Evolutionary conservation across 2,797 vertebrate species (phyloP), one percentile per base, ranked within the genome.

Genomic region (Intellagama lesueurii): DNA sequence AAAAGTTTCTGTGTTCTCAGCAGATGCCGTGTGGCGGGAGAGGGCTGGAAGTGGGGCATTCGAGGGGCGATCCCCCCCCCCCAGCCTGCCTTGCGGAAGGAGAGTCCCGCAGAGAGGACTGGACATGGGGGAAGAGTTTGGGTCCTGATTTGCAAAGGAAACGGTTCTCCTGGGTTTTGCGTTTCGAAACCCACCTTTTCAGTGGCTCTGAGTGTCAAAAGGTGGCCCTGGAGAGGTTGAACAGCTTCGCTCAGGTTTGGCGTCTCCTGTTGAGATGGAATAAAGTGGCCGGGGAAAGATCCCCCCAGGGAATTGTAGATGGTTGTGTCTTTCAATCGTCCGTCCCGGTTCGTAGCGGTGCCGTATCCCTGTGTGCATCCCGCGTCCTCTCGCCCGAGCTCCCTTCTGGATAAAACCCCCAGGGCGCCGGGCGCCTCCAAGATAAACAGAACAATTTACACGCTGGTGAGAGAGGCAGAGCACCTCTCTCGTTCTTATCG

Each of bases 81-180:
- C 7, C 4, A 3, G 40, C 40, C 52, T 8, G 52, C 52, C 52
- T 56, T 8, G 12, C 6, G 12, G 52, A 56, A 56, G 52, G 52
- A 14, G 52, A 56, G 40, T 14, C 8, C 8, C 52, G 52, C 12
- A 14, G 52, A 56, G 52, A 56, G 12, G 52, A 56, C 52, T 56
- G 52, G 52, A 40, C 40, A 40, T 40, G 8, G 12, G 52, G 52
- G 52, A 56, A 56, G 52, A 56, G 52, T 8, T 52, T 12, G 7
- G 7, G 52, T 7, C 52, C 52, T 4, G 30, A 49, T 22, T 52
- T 24, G 16, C 40, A 7, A 44, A 91, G 44, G 32, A 40, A 87
- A 93, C 78, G 82, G 47, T 32, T 9, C 86, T 44, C 89, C 85
- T 86, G 88, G 90, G 86, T 91, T 88, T 40, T 93, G 86, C 85